phyloP scores from a whole-genome alignment of 2,888 invertebrate species.

The Campoplex nolae region DNA sequence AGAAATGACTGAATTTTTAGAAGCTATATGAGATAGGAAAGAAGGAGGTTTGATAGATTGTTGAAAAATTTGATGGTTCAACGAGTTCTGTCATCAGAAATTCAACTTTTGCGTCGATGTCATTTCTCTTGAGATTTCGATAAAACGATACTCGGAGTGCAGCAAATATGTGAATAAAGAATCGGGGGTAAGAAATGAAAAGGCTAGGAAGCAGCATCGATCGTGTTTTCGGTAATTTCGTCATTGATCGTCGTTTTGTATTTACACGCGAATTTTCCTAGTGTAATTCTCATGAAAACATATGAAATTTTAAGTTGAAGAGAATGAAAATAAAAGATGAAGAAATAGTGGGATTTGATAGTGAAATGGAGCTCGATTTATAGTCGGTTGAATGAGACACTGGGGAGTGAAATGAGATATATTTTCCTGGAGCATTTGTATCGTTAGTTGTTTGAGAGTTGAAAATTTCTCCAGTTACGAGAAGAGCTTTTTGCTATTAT shows the following conservation, averaged over 20 bases:
- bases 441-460: not conserved
- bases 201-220: not conserved
- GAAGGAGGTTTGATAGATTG: not conserved
- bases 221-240: not conserved
- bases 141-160: no score
- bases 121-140: not conserved
- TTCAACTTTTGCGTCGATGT: not conserved
- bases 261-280: no score
- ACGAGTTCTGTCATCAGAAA: no score
- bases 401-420: conserved; percentile 31
- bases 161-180: no score
- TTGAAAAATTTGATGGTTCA: not conserved
- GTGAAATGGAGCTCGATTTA: conserved; percentile 31
- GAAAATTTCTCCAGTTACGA: not conserved
- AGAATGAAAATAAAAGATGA: conserved; percentile 17
- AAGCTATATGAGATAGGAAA: not conserved
- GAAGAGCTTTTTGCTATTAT: conserved; percentile 3
- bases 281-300: conserved; percentile 18
- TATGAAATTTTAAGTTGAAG: conserved; percentile 4
- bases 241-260: conserved; percentile 11
- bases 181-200: conserved; percentile 8
- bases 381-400: conserved; percentile 39
- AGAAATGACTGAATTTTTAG: not conserved
- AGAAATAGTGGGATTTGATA: conserved; percentile 12
- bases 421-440: conserved; percentile 22